phyloP scores from a whole-genome alignment of 2,797 vertebrate genomes.

The Cheirogaleus major region DNA sequence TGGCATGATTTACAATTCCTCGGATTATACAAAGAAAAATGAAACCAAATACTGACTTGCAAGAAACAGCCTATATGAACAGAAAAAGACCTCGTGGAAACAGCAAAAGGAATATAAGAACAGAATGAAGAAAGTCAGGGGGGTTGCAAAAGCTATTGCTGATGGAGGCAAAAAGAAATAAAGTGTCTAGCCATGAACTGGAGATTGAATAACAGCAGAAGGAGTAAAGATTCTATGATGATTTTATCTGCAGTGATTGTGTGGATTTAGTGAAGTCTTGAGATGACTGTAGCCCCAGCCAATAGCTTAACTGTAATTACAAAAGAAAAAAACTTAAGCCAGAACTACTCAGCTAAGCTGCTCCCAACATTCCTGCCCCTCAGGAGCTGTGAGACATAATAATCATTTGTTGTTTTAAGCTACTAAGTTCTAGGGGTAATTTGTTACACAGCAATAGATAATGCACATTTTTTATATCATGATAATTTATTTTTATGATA shows the following conservation, averaged over 20 bases:
- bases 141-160: background rate
- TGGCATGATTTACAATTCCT: conserved; percentile 96
- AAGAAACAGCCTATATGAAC: conserved; percentile 75
- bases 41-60: conserved; percentile 97
- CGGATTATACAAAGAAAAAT: conserved; percentile 97
- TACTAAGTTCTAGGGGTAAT: background rate
- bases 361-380: background rate
- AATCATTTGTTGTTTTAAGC: conserved; percentile 29
- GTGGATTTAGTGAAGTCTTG: background rate
- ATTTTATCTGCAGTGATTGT: background rate
- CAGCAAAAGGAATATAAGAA: background rate
- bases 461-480: background rate
- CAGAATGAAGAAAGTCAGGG: background rate
- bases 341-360: conserved; percentile 9
- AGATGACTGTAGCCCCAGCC: background rate
- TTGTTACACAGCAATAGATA: background rate
- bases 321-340: conserved; percentile 13
- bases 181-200: background rate
- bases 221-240: background rate
- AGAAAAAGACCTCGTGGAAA: background rate
- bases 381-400: conserved; percentile 26
- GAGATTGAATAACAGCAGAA: background rate
- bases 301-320: conserved; percentile 19
- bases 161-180: background rate
- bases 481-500: conserved; percentile 14